These are phyloP conservation scores for Rhabdophis nuchalis DNA, from an alignment of 2,797 vertebrate genomes.

Conservation along the genomic window DNA sequence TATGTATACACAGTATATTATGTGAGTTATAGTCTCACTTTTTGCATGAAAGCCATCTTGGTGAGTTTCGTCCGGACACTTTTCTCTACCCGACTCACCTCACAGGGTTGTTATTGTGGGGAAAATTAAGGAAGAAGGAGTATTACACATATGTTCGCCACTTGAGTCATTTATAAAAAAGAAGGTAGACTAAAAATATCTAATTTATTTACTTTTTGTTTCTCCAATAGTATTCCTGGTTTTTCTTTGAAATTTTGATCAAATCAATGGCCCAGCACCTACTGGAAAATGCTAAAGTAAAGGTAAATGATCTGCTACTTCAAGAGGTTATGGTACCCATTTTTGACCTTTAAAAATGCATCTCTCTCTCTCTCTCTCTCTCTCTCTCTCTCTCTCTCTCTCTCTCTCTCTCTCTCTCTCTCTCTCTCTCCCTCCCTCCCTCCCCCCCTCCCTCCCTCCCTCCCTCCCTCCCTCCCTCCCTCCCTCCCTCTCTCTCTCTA, in stretches of 20 bases:
- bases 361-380: too few species aligned
- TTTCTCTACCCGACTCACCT: not conserved
- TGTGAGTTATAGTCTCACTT: not conserved
- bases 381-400: too few species aligned
- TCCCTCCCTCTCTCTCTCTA: not conserved
- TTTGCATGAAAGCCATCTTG: not conserved
- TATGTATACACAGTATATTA: not conserved
- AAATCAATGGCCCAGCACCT: conserved; percentile 98
- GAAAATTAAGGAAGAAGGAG: not conserved
- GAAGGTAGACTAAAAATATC: not conserved
- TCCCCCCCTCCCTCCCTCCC: too few species aligned
- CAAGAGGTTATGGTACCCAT: not conserved
- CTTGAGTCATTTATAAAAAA: not conserved
- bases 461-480: too few species aligned
- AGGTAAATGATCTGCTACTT: conserved; percentile 75
- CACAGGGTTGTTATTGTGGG: not conserved
- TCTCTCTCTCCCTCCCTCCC: too few species aligned
- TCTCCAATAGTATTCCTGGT: conserved; percentile 92
- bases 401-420: too few species aligned
- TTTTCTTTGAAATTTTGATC: conserved; percentile 96
- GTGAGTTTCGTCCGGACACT: not conserved
- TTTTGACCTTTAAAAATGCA: not conserved
- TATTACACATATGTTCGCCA: not conserved
- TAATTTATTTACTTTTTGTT: not conserved
- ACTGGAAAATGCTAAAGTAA: conserved; percentile 92